phyloP scores from a whole-genome alignment of 1,140 invertebrate species.

The Berghia stephanieae region DNA sequence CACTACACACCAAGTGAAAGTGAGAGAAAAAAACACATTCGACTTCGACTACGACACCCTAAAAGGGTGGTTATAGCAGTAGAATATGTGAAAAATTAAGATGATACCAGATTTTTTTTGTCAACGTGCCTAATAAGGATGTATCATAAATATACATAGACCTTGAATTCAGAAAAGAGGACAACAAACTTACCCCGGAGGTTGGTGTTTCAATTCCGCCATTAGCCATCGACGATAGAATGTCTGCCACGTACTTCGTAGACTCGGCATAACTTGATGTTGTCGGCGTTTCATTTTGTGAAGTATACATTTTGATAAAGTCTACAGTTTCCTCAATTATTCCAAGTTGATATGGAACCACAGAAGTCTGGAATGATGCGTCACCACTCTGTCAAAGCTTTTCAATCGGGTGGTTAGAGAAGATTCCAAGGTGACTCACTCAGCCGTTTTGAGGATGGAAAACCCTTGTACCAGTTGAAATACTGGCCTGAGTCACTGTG shows the following conservation, averaged over 20 bases:
- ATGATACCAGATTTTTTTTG: neutral
- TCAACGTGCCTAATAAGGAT: slow-evolving; percentile 10
- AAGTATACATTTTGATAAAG: slow-evolving; percentile 24
- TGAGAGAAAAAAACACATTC: neutral
- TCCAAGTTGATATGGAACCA: slow-evolving; percentile 22
- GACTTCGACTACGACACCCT: neutral
- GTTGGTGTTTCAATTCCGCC: slow-evolving; percentile 42
- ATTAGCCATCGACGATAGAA: slow-evolving; percentile 57
- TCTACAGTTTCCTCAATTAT: slow-evolving; percentile 9
- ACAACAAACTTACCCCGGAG: slow-evolving; percentile 40
- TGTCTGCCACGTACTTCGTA: slow-evolving; percentile 60
- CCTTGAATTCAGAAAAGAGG: neutral
- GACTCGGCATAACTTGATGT: slow-evolving; percentile 44
- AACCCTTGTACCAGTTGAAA: slow-evolving; percentile 36
- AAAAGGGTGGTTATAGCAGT: neutral
- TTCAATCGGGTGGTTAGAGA: slow-evolving; percentile 29
- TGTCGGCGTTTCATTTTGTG: slow-evolving; percentile 35
- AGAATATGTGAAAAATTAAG: neutral
- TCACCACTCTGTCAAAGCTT: slow-evolving; percentile 29
- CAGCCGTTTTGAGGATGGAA: slow-evolving; percentile 40
- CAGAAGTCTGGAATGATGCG: slow-evolving; percentile 24
- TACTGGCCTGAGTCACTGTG: slow-evolving; percentile 42
- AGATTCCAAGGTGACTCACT: slow-evolving; percentile 42
- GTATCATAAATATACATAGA: neutral
- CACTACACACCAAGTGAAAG: too few species aligned